Evolutionary conservation across 2,888 invertebrate species (phyloP).

Genomic region (Ernsta delagoae): DNA sequence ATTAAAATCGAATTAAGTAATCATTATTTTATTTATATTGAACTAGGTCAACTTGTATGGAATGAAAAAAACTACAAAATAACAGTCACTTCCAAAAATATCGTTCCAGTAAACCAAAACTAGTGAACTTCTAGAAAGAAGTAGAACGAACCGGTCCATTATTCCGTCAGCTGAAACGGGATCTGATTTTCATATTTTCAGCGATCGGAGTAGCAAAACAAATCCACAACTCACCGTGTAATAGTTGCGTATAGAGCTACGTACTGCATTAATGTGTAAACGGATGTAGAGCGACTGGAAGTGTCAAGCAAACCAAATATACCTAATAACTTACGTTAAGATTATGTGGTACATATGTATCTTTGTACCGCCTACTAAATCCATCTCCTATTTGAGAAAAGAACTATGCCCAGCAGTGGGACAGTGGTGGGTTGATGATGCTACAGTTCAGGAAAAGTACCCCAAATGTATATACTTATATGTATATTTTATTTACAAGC

Average conservation of each 20-base stretch:
- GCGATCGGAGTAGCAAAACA: slow-evolving; percentile 74
- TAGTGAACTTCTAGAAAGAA: slow-evolving; percentile 40
- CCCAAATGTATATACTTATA: too few relatives aligned
- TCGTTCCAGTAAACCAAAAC: slow-evolving; percentile 22
- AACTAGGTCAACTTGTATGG: too few relatives aligned
- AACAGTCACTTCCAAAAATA: background rate
- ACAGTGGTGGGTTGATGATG: too few relatives aligned
- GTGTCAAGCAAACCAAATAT: background rate
- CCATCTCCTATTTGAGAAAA: too few relatives aligned
- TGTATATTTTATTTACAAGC: too few relatives aligned
- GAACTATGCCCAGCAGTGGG: too few relatives aligned
- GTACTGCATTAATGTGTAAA: slow-evolving; percentile 72
- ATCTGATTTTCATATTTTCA: slow-evolving; percentile 79
- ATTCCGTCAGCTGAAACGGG: slow-evolving; percentile 56
- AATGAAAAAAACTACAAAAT: slow-evolving; percentile 2
- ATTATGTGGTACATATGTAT: too few relatives aligned
- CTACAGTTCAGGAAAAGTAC: too few relatives aligned
- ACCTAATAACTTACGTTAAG: too few relatives aligned
- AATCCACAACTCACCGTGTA: slow-evolving; percentile 78
- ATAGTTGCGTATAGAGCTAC: slow-evolving; percentile 70
- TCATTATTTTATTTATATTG: too few relatives aligned
- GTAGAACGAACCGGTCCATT: slow-evolving; percentile 57
- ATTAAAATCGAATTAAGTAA: too few relatives aligned
- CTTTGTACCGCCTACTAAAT: too few relatives aligned
- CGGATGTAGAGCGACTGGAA: slow-evolving; percentile 26